phyloP scores from a whole-genome alignment of 1,140 invertebrate genomes.

The Vollenhovia emeryi region DNA sequence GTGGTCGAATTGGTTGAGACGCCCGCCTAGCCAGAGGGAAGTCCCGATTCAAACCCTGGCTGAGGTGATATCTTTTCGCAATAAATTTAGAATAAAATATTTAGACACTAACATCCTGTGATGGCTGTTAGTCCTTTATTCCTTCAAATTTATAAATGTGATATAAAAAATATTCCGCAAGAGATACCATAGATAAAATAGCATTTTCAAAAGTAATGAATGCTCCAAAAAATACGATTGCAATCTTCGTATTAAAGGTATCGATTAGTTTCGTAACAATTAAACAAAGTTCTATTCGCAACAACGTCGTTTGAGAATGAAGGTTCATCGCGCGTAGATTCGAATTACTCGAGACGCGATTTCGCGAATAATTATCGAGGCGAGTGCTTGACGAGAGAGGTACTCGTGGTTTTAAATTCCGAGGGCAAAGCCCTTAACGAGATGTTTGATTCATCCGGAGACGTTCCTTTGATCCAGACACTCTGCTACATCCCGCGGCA shows the following conservation, averaged over 20 bases:
- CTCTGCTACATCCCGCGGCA: not conserved
- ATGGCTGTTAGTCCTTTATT: too few relatives aligned
- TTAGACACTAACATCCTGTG: too few relatives aligned
- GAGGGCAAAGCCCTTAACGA: constrained; percentile 14
- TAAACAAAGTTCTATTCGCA: not conserved
- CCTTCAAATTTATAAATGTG: too few relatives aligned
- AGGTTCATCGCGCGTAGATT: not conserved
- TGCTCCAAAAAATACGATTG: not conserved
- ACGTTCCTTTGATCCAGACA: constrained; percentile 25
- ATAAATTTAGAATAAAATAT: too few relatives aligned
- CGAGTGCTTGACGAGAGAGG: constrained; percentile 1
- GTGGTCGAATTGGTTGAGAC: too few relatives aligned
- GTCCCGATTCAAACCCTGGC: too few relatives aligned
- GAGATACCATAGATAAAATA: not conserved
- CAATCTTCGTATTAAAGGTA: not conserved
- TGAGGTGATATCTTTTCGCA: too few relatives aligned
- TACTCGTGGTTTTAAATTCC: not conserved
- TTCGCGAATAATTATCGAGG: constrained; percentile 21
- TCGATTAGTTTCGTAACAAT: not conserved
- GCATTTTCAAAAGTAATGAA: not conserved
- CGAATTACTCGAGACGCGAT: constrained; percentile 8
- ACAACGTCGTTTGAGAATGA: not conserved
- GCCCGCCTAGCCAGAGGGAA: too few relatives aligned
- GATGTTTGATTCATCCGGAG: constrained; percentile 52
- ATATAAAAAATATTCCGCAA: not conserved